phyloP scores from a whole-genome alignment of 2,113 vertebrate species.

The Thamnophis sirtalis region DNA sequence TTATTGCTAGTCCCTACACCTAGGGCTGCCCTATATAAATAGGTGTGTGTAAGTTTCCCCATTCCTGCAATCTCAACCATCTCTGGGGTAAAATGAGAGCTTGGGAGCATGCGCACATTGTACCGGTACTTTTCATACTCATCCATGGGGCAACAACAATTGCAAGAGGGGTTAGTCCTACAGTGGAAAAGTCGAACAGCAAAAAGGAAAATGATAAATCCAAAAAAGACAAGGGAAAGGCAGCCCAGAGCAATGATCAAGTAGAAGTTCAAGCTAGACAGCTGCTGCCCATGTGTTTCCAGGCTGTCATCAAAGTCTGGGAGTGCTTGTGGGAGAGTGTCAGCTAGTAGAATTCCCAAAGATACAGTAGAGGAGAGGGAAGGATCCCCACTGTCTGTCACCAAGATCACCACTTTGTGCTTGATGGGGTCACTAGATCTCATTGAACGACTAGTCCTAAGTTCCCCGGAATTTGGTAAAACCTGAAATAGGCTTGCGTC shows the following conservation, averaged over 20 bases:
- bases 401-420: slow-evolving; percentile 74
- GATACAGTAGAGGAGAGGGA: slow-evolving; percentile 73
- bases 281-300: slow-evolving; percentile 49
- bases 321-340: slow-evolving; percentile 68
- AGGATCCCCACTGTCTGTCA: slow-evolving; percentile 74
- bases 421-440: slow-evolving; percentile 73
- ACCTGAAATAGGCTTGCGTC: slow-evolving; percentile 82
- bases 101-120: slow-evolving; percentile 56
- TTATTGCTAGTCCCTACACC: slow-evolving; percentile 55
- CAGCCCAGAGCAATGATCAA: slow-evolving; percentile 71
- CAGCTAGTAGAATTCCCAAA: slow-evolving; percentile 72
- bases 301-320: slow-evolving; percentile 71
- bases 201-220: slow-evolving; percentile 58
- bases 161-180: neutral
- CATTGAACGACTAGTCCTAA: slow-evolving; percentile 75
- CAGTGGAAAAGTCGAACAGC: slow-evolving; percentile 38
- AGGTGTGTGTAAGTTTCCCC: slow-evolving; percentile 70
- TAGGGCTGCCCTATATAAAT: slow-evolving; percentile 63
- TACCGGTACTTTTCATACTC: slow-evolving; percentile 51
- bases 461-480: slow-evolving; percentile 78
- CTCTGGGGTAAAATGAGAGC: slow-evolving; percentile 53
- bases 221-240: slow-evolving; percentile 71
- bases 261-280: slow-evolving; percentile 72
- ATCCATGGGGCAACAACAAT: slow-evolving; percentile 39
- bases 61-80: slow-evolving; percentile 66